Evolutionary conservation across 2,113 vertebrate species (phyloP), one percentile per base, ranked within the genome.

Genomic region (Phyllostomus discolor): DNA sequence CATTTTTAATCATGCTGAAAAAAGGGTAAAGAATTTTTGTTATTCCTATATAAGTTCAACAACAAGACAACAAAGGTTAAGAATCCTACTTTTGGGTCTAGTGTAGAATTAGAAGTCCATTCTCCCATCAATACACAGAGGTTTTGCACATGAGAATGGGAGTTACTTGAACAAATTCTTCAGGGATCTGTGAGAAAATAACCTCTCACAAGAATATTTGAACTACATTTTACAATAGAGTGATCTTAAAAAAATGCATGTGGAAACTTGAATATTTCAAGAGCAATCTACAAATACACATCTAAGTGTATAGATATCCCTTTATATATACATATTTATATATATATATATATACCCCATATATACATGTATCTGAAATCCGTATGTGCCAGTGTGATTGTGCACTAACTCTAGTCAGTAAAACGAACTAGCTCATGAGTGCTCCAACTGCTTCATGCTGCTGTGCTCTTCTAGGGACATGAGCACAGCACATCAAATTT

Each of bases 11-110:
- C 95, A 83, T 91, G 79, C 83, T 89, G 62, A 96, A 93, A 85
- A 95, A 97, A 96, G 57, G 31, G 90, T 72, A 91, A 64, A 59
- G 88, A 79, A 96, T 84, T 97, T 96, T 89, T 95, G 93, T 96
- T 92, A 64, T 84, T 24, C 38, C 95, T 66, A 52, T 96, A 12
- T 93, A 91, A 72, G 59, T 98, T 97, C 93, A 86, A 85, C 72
- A 87, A 50, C 89, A 33, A 52, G 92, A 95, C 80, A 96, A 48
- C 91, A 78, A 95, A 97, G 92, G 85, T 96, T 98, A 92, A 95
- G 95, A 97, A 95, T 97, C 91, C 64, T 75, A 64, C 95, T 97
- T 88, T 94, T 41, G 94, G 70, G 31, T 97, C 50, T 95, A 76
- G 62, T 31, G 85, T 78, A 91, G 96, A 97, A 85, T 95, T 88